Base-by-base conservation (phyloP, 2,888 invertebrate species). In the Drosophila stalkeri region DNA sequence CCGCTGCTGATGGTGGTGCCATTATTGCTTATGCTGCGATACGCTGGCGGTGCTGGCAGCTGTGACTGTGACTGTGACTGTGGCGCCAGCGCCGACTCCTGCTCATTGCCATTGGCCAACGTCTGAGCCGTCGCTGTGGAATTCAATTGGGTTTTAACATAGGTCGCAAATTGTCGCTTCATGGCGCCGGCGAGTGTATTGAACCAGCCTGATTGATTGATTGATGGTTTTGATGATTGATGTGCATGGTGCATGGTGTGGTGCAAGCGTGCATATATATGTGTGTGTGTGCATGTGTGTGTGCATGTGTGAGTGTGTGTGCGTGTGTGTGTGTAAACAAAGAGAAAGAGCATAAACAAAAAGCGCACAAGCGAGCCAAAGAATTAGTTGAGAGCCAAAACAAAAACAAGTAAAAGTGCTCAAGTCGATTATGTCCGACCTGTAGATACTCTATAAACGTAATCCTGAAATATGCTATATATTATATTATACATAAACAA, bases 161-260 rank as follows among this genome's bases (percentile, higher is more conserved):
- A 97, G 83, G 96, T 96, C 92, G 96, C 96, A 93, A 97, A 96
- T 92, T 96, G 95, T 93, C 96, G 96, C 94, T 96, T 97, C 93
- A 95, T 94, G 92, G 95, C 94, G 93, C 95, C 95, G 93, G 95
- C 94, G 93, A 95, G 93, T 92, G 95, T 95, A 94, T 95, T 95
- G 94, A 95, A 94, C 95, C 95, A 95, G 94, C 95, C 93, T 77
- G 72, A 55, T 74, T 57, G 51, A 57, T 68, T 56, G 72, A 65
- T 67, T 63, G 68, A 56, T 27, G 27, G 6, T 27, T 6, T 62
- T 57, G 43, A 60, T 69, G 75, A 51, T 55, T 46, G 54, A 54
- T 39, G 81, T 86, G 87, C 85, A 72, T 27, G 27, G 43, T 72
- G 44, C 12, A 54, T 59, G 65, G 51, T 23, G 37, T 16, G 52